Evolutionary conservation across 1,140 invertebrate species (phyloP).

Genomic region (Campoletis sonorensis): DNA sequence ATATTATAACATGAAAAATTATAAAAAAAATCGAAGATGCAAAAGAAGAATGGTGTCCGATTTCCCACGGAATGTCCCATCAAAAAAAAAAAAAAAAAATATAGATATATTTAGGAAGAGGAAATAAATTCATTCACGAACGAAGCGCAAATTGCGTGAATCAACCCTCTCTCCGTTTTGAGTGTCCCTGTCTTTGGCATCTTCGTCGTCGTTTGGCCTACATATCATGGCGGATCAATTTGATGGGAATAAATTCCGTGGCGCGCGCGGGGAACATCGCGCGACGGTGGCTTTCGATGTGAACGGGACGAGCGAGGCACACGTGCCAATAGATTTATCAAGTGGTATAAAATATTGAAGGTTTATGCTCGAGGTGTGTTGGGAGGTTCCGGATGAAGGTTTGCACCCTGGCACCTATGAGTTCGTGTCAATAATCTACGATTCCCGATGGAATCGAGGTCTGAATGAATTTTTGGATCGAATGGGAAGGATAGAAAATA

Average conservation of each 20-base stretch:
- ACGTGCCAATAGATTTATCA: neutral
- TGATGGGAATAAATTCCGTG: constrained; percentile 9
- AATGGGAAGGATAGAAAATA: neutral
- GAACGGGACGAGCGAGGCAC: neutral
- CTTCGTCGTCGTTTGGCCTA: neutral
- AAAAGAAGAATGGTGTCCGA: no score
- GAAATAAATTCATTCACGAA: constrained; percentile 2
- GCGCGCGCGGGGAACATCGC: neutral
- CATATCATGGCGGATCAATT: constrained; percentile 12
- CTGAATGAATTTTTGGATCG: neutral
- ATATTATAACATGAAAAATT: no score
- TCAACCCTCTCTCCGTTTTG: neutral
- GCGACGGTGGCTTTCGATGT: neutral
- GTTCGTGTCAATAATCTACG: neutral
- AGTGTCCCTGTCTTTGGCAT: neutral
- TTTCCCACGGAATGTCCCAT: no score
- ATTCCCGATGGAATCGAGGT: neutral
- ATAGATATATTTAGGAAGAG: neutral
- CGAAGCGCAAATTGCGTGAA: neutral
- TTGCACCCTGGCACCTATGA: neutral
- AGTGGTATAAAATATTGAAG: neutral
- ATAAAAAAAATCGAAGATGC: no score
- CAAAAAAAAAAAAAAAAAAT: no score
- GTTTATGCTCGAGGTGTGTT: neutral
- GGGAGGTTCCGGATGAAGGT: neutral